Evolutionary conservation across 2,113 vertebrate species (phyloP).

Genomic region (Pomatostomus ruficeps): DNA sequence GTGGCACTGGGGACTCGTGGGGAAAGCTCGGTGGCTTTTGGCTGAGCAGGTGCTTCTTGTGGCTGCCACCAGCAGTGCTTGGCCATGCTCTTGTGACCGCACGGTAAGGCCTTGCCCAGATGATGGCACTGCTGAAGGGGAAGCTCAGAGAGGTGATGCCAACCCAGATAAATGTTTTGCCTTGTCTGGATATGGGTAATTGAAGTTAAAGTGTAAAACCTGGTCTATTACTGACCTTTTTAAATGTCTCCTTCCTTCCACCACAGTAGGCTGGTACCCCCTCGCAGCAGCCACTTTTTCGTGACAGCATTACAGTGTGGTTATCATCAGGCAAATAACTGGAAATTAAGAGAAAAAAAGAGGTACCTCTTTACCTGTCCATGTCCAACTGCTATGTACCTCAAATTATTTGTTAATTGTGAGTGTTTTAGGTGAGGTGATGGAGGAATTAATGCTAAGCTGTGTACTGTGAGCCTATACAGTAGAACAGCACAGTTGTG

Average conservation of each 20-base stretch:
- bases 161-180: neutral
- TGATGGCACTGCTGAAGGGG: neutral
- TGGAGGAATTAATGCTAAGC: neutral
- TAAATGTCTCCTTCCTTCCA: conserved; percentile 27
- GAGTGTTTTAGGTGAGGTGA: neutral
- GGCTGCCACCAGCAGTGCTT: neutral
- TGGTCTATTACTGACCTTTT: conserved; percentile 59
- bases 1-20: neutral
- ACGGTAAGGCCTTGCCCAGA: neutral
- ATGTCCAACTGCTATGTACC: neutral
- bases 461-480: neutral
- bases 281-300: neutral
- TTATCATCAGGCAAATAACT: neutral
- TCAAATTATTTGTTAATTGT: neutral
- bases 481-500: neutral
- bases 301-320: neutral
- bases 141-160: neutral
- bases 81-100: fast-evolving
- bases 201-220: conserved; percentile 49
- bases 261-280: neutral
- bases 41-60: neutral
- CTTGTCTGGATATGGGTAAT: neutral
- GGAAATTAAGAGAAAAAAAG: neutral
- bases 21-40: neutral
- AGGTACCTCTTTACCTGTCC: neutral